phyloP scores from a whole-genome alignment of 2,888 invertebrate species.

The Epinotia ramella region DNA sequence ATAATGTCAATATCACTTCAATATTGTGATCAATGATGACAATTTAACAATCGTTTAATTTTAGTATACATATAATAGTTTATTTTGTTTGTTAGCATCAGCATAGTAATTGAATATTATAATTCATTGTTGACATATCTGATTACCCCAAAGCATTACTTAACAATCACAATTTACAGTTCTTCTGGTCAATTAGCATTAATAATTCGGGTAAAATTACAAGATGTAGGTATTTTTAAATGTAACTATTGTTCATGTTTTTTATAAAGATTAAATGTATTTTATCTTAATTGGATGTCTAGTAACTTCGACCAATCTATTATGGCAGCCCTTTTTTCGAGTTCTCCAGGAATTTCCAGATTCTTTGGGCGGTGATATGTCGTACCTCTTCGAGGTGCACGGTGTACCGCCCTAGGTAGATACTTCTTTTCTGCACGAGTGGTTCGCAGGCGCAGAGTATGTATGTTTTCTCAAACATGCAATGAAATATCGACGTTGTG shows the following conservation, averaged over 20 bases:
- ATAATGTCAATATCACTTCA: background rate
- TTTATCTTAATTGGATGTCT: background rate
- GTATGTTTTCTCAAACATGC: no score
- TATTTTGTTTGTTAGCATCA: background rate
- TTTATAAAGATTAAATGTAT: constrained; percentile 36
- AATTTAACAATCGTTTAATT: background rate
- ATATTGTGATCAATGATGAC: no score
- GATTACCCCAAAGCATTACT: background rate
- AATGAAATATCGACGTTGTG: no score
- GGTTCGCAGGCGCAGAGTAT: no score
- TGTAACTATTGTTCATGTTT: constrained; percentile 28
- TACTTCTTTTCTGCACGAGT: no score
- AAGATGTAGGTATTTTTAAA: constrained; percentile 27
- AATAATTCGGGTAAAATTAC: constrained; percentile 19
- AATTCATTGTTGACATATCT: background rate
- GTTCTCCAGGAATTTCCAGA: no score
- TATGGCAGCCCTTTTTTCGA: no score
- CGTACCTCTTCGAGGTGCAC: no score
- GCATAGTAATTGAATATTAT: background rate
- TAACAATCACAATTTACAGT: background rate
- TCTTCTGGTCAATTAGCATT: constrained; percentile 1
- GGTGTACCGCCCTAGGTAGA: no score
- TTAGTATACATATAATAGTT: background rate
- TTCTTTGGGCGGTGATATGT: no score
- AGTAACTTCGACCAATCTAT: background rate